Conservation (phyloP, 2,113 vertebrate genomes). For the Peromyscus polionotus region DNA sequence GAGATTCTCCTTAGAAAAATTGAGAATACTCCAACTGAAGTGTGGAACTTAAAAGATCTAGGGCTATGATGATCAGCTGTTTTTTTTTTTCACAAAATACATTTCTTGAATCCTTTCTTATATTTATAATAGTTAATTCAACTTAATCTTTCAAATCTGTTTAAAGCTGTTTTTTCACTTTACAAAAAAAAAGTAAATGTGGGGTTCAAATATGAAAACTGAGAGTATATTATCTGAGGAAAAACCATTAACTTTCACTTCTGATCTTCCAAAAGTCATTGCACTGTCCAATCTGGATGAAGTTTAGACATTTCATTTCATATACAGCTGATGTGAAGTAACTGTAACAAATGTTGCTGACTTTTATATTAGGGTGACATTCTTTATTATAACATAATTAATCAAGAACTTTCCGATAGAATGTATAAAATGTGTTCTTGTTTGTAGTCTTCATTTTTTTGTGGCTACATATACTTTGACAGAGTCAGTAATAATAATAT, state of each 20-base stretch:
- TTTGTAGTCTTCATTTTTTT: slow-evolving; percentile 73
- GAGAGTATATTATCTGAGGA: neutral
- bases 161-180: neutral
- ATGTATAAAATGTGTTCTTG: slow-evolving; percentile 25
- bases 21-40: slow-evolving; percentile 35
- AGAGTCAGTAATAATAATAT: slow-evolving; percentile 80
- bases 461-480: slow-evolving; percentile 79
- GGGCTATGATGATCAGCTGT: neutral
- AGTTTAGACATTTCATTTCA: neutral
- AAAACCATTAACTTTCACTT: neutral
- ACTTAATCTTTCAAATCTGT: slow-evolving; percentile 16
- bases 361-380: neutral
- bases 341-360: neutral
- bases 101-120: neutral
- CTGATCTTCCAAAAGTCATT: neutral
- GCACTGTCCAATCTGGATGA: neutral
- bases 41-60: neutral
- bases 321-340: neutral
- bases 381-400: slow-evolving; percentile 36
- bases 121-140: neutral
- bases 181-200: neutral
- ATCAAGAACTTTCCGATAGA: slow-evolving; percentile 52
- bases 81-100: slow-evolving; percentile 30
- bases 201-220: neutral
- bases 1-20: slow-evolving; percentile 60